Evolutionary conservation across 2,888 invertebrate species (phyloP), one percentile per base, ranked within the genome.

Genomic region (Leptinotarsa haldemani): DNA sequence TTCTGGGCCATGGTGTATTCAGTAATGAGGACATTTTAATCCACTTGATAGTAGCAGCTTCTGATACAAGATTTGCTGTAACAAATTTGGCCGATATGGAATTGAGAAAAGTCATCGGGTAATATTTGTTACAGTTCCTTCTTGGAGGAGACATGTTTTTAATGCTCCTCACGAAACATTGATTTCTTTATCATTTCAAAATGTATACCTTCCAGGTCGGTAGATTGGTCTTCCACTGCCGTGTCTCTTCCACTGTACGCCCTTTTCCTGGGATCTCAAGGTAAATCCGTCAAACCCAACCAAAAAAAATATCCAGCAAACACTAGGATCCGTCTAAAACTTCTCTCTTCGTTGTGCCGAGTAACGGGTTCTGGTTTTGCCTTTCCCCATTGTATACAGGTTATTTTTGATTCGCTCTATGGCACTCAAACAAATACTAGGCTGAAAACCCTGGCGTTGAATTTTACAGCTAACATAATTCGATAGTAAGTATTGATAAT

Each of bases 61-160:
- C 97, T 0, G 97, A 97, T 84, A 95, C 96, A 0, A 90, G 97
- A 77, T 97, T 94, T 85, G 94, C 93, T 87, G 95, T 97, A 63
- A 96, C 96, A 69, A 95, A 96, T 84, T 91, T 94, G 72, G 97
- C 96, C 1, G 95, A 97, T 84, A 92, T 93, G 78, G 95, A 96
- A 81, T 87, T 97, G 12, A 95, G 95, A 83, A 94, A 95, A 87
- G 91, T 93, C 61, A 91, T 92, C 78, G 91, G 91, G 93, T 93
- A 88, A 80, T 83, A 72, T 40, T 61, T 40, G 5, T 15, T 56
- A 25, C 15, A 56, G 13, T 20, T 56, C 50, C 40, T 40, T 40
- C 40, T 40, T 40, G 9, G 2, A 30, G 40, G 40, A 40, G 40
- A 40, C 40, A 40, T 40, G 40, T 40, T 40, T 40, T 40, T 40